phyloP scores from a whole-genome alignment of 2,113 vertebrate genomes.

The Uria aalge region DNA sequence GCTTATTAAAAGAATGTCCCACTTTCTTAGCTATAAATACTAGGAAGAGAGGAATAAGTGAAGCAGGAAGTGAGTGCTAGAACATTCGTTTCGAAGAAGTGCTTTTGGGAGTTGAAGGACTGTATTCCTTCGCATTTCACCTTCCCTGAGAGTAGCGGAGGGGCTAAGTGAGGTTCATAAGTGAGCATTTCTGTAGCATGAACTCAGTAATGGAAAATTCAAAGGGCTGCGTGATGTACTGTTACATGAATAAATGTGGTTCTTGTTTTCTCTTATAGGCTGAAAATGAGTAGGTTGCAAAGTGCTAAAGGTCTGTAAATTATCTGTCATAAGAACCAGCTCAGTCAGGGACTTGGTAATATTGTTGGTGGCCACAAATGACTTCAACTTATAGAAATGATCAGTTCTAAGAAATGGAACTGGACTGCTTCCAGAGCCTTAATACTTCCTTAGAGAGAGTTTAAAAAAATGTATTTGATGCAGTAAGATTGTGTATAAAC shows the following conservation, averaged over 20 bases:
- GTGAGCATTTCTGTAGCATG: neutral
- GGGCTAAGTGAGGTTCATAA: neutral
- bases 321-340: neutral
- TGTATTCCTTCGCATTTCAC: neutral
- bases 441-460: neutral
- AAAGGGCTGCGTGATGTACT: neutral
- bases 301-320: neutral
- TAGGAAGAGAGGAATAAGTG: neutral
- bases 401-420: neutral
- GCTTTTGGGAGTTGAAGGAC: neutral
- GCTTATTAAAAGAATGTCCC: neutral
- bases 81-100: neutral
- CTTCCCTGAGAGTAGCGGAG: neutral
- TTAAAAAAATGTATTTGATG: neutral
- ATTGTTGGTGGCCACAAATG: neutral
- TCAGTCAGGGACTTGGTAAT: neutral
- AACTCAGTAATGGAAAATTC: neutral
- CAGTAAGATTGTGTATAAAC: neutral
- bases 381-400: neutral
- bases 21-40: constrained; percentile 2
- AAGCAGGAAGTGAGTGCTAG: neutral
- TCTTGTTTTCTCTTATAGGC: neutral
- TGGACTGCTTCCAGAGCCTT: neutral
- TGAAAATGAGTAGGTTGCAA: neutral
- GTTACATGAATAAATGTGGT: neutral